A percentile compares a stretch with the other conserved stretches of the same genome.
Conservation (phyloP, 2,888 invertebrate genomes). For the Fragum whitleyi region DNA sequence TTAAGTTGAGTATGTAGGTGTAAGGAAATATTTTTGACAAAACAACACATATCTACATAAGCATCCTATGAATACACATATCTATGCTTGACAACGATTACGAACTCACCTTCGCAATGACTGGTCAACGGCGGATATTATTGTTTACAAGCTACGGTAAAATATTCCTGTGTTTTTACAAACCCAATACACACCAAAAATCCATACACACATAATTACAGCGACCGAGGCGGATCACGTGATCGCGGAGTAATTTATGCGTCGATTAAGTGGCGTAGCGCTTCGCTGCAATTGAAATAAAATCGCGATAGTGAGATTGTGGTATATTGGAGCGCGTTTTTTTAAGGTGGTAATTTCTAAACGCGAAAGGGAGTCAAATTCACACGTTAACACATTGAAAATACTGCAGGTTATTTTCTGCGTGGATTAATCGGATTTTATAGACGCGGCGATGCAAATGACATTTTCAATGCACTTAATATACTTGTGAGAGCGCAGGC, state of each 20-base stretch:
- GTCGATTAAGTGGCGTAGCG: conserved; percentile 48
- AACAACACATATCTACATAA: neutral
- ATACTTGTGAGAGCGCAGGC: neutral
- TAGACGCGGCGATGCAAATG: conserved; percentile 1
- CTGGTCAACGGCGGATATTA: neutral
- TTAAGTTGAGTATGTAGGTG: neutral
- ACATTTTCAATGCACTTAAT: neutral
- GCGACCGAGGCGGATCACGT: conserved; percentile 43
- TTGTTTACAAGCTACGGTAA: neutral
- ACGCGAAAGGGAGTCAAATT: conserved; percentile 14
- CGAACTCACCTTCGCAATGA: neutral
- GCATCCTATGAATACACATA: neutral
- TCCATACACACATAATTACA: conserved; percentile 31
- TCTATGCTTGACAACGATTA: neutral
- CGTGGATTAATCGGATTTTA: neutral
- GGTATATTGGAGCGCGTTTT: conserved; percentile 4
- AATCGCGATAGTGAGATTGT: conserved; percentile 25
- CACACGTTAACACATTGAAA: conserved; percentile 12
- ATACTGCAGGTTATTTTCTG: neutral
- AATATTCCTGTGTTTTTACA: conserved; percentile 28
- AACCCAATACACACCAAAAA: conserved; percentile 26
- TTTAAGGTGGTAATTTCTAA: conserved; percentile 6
- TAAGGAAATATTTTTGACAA: neutral
- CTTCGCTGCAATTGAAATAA: conserved; percentile 29
- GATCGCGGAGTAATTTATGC: conserved; percentile 51